Evolutionary conservation across 2,797 vertebrate species (phyloP).

Genomic region (Numenius phaeopus): DNA sequence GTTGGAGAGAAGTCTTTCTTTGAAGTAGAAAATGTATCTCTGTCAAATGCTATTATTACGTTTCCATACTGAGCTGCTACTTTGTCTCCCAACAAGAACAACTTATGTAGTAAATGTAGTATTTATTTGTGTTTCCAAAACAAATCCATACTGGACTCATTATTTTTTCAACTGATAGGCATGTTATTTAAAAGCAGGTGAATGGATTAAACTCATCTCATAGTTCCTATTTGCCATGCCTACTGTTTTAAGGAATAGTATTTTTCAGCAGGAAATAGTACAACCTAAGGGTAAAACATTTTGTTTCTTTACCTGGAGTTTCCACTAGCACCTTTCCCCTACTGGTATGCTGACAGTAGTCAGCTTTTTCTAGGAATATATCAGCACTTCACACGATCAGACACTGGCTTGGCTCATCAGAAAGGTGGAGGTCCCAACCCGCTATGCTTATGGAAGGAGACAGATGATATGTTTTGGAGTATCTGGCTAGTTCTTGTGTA

Average conservation of each 20-base stretch:
- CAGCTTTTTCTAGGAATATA: not conserved
- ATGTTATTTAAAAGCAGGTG: slow-evolving; percentile 17
- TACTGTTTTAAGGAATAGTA: not conserved
- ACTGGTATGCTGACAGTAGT: not conserved
- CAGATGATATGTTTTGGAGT: not conserved
- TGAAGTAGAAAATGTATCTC: not conserved
- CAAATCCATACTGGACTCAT: not conserved
- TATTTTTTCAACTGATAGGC: not conserved
- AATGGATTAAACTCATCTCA: not conserved
- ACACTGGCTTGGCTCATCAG: not conserved
- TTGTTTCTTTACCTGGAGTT: not conserved
- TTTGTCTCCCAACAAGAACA: not conserved
- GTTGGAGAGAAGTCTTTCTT: not conserved
- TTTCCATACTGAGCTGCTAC: not conserved
- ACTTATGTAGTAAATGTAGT: not conserved
- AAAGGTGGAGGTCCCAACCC: not conserved
- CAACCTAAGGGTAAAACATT: not conserved
- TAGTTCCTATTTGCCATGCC: not conserved
- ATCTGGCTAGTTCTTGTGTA: not conserved
- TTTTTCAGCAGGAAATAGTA: not conserved
- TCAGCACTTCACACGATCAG: not conserved
- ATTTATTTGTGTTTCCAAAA: slow-evolving; percentile 20
- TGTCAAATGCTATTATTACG: not conserved
- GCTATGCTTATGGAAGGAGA: not conserved
- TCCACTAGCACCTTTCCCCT: not conserved